Conservation (phyloP, 1,140 invertebrate species). For the Oryctes rhinoceros region DNA sequence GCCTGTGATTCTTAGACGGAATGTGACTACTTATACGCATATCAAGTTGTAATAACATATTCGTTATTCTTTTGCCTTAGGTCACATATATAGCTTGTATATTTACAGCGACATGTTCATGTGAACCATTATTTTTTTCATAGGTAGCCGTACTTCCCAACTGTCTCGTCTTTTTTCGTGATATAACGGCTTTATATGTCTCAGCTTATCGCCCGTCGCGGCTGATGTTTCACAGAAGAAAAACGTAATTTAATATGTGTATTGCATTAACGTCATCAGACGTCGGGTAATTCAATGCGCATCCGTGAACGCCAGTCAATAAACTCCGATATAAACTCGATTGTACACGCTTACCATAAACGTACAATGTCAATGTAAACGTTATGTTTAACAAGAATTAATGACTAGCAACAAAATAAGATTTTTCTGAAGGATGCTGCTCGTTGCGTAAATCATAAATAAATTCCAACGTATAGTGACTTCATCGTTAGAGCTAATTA, state of each 20-base stretch:
- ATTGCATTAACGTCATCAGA: conserved; percentile 29
- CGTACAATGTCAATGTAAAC: too few relatives aligned
- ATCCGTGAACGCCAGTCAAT: conserved; percentile 7
- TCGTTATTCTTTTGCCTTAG: too few relatives aligned
- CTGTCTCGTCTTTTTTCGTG: conserved; percentile 15
- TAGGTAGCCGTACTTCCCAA: conserved; percentile 22
- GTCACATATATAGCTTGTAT: neutral
- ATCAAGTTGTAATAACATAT: too few relatives aligned
- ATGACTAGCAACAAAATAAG: too few relatives aligned
- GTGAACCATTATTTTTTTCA: conserved; percentile 28
- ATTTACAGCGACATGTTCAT: neutral
- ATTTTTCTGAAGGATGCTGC: too few relatives aligned
- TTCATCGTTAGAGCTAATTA: too few relatives aligned
- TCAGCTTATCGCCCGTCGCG: neutral
- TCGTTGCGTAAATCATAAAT: too few relatives aligned
- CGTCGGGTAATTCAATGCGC: neutral
- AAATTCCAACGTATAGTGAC: too few relatives aligned
- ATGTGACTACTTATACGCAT: too few relatives aligned
- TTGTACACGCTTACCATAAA: too few relatives aligned
- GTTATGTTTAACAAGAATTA: too few relatives aligned
- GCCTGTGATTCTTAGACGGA: too few relatives aligned
- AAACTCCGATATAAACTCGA: conserved; percentile 14
- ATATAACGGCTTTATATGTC: neutral
- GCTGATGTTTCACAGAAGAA: neutral
- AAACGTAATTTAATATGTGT: conserved; percentile 22